phyloP scores from a whole-genome alignment of 2,888 invertebrate species.

The Tigriopus californicus region DNA sequence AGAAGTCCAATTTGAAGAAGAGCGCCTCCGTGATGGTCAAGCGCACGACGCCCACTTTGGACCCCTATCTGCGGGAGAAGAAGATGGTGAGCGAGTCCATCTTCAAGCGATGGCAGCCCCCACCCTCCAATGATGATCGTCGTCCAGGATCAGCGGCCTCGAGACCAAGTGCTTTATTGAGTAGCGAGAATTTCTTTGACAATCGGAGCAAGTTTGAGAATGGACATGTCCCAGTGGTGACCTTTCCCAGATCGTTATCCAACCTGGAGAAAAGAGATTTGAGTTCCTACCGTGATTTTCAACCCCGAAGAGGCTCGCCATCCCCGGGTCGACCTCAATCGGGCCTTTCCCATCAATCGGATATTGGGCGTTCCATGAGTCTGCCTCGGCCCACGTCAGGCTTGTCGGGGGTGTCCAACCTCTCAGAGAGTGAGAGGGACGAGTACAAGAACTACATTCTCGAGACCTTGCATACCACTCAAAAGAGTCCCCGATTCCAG shows the following conservation, averaged over 20 bases:
- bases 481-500: constrained; percentile 39
- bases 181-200: not conserved
- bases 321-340: not conserved
- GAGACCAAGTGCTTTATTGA: not conserved
- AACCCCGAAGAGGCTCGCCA: not conserved
- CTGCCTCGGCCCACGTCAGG: constrained; percentile 4
- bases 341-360: not conserved
- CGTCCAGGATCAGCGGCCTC: not conserved
- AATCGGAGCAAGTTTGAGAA: not conserved
- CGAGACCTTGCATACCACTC: constrained; percentile 4
- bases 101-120: not conserved
- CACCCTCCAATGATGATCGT: not conserved
- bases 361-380: not conserved
- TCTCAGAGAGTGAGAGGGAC: not conserved
- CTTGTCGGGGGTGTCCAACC: not conserved
- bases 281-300: not conserved
- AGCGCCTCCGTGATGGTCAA: not conserved
- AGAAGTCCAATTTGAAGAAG: not conserved
- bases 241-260: constrained; percentile 1
- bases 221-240: not conserved
- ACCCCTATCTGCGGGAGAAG: not conserved
- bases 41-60: not conserved
- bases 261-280: not conserved
- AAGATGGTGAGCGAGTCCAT: constrained; percentile 4
- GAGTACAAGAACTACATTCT: constrained; percentile 13